A percentile compares a stretch with the other conserved stretches of the same genome.
Evolutionary conservation across 2,113 vertebrate species (phyloP).

Genomic region (Chunga burmeisteri): DNA sequence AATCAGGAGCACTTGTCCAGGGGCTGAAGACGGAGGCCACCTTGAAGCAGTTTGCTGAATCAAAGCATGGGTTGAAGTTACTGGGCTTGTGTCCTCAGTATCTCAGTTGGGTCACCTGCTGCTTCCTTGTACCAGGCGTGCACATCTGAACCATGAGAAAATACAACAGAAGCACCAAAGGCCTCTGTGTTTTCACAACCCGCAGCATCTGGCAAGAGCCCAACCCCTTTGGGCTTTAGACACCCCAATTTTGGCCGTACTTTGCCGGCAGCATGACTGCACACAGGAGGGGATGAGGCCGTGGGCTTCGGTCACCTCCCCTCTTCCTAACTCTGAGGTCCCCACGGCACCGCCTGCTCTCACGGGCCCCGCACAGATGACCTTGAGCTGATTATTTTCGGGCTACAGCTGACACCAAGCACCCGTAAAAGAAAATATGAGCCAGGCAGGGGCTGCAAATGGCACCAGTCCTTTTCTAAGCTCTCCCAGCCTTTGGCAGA

Average conservation of each 20-base stretch:
- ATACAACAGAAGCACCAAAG: neutral
- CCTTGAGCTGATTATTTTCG: neutral
- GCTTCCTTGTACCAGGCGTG: neutral
- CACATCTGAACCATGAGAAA: neutral
- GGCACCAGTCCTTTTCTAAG: neutral
- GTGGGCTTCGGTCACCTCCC: neutral
- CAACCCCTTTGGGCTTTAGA: neutral
- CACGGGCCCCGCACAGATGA: rapidly evolving
- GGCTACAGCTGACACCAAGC: neutral
- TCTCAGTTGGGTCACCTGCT: neutral
- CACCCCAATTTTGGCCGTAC: neutral
- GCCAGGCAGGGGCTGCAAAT: neutral
- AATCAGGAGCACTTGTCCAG: neutral
- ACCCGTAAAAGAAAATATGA: neutral
- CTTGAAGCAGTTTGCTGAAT: neutral
- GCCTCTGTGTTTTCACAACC: neutral
- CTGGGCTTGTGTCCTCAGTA: no score
- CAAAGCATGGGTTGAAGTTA: neutral
- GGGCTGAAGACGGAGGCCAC: neutral
- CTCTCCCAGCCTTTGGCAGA: neutral
- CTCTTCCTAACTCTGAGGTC: rapidly evolving
- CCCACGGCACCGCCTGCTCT: neutral
- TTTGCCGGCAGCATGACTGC: neutral
- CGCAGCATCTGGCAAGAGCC: neutral
- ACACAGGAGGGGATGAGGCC: neutral